Conservation (phyloP, 1,140 invertebrate species). For the Acyrthosiphon pisum region DNA sequence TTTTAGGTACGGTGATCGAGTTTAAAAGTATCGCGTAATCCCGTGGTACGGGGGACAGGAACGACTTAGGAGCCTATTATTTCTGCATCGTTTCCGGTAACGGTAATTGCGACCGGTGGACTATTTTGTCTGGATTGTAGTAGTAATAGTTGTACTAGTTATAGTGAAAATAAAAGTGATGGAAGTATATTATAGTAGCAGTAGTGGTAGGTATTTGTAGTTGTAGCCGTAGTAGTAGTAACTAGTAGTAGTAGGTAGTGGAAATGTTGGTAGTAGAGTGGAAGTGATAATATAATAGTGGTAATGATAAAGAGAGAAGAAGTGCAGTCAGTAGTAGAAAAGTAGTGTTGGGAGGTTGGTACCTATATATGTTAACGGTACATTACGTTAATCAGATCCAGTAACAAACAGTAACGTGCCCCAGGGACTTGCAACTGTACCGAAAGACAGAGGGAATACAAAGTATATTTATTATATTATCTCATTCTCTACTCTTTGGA, state of each 20-base stretch:
- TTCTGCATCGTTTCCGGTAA: not conserved
- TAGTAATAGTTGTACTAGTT: not conserved
- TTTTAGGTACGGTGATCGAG: not conserved
- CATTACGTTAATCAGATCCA: constrained; percentile 47
- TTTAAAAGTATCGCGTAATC: not conserved
- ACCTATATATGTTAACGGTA: constrained; percentile 28
- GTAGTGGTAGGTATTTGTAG: not conserved
- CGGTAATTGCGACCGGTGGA: not conserved
- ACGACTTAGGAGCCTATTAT: not conserved
- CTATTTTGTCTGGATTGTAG: not conserved
- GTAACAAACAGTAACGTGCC: constrained; percentile 29
- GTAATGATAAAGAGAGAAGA: not conserved
- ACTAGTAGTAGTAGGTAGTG: too few species aligned
- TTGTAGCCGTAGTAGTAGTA: not conserved
- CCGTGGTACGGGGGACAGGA: not conserved
- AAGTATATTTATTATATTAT: constrained; percentile 30
- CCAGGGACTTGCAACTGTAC: not conserved
- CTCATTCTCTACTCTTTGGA: too few species aligned
- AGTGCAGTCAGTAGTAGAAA: not conserved
- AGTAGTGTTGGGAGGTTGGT: not conserved
- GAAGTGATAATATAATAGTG: not conserved
- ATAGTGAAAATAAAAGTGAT: not conserved
- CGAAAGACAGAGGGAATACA: not conserved
- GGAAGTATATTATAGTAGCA: not conserved
- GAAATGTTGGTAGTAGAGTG: too few species aligned